Base-by-base conservation (phyloP, 2,888 invertebrate genomes). In the Sicus ferrugineus region DNA sequence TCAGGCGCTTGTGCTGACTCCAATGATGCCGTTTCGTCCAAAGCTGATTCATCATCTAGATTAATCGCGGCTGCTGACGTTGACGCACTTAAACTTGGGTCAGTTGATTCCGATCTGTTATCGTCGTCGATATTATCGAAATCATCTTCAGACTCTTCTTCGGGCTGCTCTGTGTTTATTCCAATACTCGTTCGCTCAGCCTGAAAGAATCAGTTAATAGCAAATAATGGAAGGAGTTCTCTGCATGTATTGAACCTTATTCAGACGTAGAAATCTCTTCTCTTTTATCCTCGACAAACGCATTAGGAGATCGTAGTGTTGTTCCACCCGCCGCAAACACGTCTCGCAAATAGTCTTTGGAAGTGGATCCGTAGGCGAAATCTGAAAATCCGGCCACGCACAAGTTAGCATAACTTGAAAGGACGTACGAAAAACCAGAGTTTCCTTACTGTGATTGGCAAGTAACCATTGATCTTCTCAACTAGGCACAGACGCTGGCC, bases 391-490 rank as follows among this genome's bases (percentile, higher is more conserved):
- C 9, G 9, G 46, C 46, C 26, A 7, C 26, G 2, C 9, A 11
- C 11, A 4, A 9, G 54, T 23, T 26, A 14, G 23, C 16, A 1
- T 14, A 54, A 7, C 42, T 42, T n/a, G n/a, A 9, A 42, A 38
- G 16, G n/a, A 4, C 19, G 2, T 21, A 30, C 26, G 58, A 4
- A 62, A 52, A 11, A 63, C 23, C 16, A 30, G 54, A 19, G n/a
- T 34, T 16, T 30, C 5, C 89, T 86, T 86, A 94, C 94, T 79
- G 91, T 92, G 78, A 94, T 92, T 71, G 94, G 93, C 72, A 94
- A 87, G 84, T 93, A 91, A 79, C 90, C 90, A 85, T 91, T 91
- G 78, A 94, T 92, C 88, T 94, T 93, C 79, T 92, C 90, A 38
- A 93, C 90, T 74, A 94, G 88, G 79, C 89, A 88, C 81, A 93